A percentile compares a stretch with the other conserved stretches of the same genome.
These are phyloP conservation scores for Magallana angulata DNA, from an alignment of 1,140 invertebrate species.

Conservation along the genomic window DNA sequence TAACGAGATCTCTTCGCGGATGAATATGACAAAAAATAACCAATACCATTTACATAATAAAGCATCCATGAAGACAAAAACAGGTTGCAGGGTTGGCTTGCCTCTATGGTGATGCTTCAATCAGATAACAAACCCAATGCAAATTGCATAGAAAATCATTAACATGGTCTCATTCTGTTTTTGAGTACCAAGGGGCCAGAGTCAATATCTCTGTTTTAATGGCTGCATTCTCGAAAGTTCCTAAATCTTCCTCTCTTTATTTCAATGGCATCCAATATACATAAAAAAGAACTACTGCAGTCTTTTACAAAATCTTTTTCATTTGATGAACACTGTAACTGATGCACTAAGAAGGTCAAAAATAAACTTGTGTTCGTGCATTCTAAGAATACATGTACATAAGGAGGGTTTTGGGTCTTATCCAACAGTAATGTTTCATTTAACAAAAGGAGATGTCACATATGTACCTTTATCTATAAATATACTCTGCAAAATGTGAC, in stretches of 20 bases:
- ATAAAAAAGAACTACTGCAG: too few species aligned
- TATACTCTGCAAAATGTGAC: too few species aligned
- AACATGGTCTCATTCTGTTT: conserved; percentile 24
- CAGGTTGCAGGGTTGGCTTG: not conserved
- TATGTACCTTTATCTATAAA: too few species aligned
- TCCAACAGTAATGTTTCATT: too few species aligned
- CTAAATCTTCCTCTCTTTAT: not conserved
- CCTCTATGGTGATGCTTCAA: not conserved
- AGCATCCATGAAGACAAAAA: conserved; percentile 1
- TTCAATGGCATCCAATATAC: not conserved
- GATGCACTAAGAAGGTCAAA: too few species aligned
- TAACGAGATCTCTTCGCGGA: not conserved
- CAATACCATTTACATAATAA: conserved; percentile 29
- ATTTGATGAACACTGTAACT: too few species aligned
- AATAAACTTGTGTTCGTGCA: too few species aligned
- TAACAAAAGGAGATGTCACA: too few species aligned
- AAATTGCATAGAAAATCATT: conserved; percentile 37
- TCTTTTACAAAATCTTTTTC: too few species aligned
- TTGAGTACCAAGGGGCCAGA: not conserved
- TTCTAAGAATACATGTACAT: too few species aligned
- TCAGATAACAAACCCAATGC: not conserved
- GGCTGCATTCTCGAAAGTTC: not conserved
- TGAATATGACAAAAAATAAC: not conserved
- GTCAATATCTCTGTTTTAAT: not conserved
- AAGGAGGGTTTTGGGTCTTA: too few species aligned